Base-by-base conservation (phyloP, 2,113 vertebrate species). In the Menura novaehollandiae region DNA sequence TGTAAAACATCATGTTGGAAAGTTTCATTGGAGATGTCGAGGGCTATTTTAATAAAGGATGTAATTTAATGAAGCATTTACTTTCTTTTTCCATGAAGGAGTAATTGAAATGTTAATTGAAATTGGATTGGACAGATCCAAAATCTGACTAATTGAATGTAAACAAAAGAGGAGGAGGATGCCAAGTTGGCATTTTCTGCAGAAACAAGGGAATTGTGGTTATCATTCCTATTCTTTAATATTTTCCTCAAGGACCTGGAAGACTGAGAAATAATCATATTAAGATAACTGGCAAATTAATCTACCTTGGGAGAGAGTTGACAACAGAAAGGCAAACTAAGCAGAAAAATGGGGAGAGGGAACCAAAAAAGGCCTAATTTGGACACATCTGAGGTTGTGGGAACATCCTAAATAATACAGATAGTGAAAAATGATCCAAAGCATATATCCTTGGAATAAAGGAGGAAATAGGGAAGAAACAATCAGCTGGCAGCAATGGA, bases 21-120 rank as follows among this genome's bases (percentile, higher is more conserved):
- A 88, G 47, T 63, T 90, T 77, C 60, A 63, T 83, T 83, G 44
- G 23, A 58, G 68, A 66, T 66, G 51, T 53, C 1, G 1, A 51
- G 35, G 28, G 30, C 17, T 85, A 51, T 66, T 91, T 85, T 79
- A 91, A 77, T 67, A 89, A 79, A 73, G 58, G 20, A 13, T 33
- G 33, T 55, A 69, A 89, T 85, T 94, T 85, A 91, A 85, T 93
- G 63, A 91, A 88, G 39, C 33, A n/a, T 74, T 83, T 91, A n/a
- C 22, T 86, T 27, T 66, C 37, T 69, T 93, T 77, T 91, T 83
- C 46, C 55, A n/a, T 73, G n/a, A 83, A 86, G 80, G 43, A 88
- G 13, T 86, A 95, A 85, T 85, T 95, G 82, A 93, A 95, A 94
- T 83, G 63, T 80, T 90, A 76, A 80, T 91, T 88, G 53, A 80